Conservation (phyloP, 2,113 vertebrate species). For the Pygoscelis antarcticus region DNA sequence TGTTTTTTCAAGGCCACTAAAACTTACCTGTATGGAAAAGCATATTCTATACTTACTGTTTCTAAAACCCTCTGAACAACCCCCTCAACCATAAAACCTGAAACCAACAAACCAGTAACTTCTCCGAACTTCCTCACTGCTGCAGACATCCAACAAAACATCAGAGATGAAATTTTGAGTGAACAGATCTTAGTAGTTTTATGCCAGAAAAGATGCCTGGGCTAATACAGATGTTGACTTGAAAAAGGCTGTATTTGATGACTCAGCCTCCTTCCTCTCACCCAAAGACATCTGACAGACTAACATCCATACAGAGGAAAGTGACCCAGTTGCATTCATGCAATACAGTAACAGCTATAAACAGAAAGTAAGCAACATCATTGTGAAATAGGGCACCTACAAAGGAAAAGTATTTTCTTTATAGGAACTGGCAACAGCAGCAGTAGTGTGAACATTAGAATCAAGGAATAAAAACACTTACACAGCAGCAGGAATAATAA, state of each 20-base stretch:
- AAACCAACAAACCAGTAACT: background rate
- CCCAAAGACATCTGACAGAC: background rate
- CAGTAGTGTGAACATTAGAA: background rate
- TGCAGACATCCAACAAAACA: background rate
- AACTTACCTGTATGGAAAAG: background rate
- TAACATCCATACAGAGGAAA: background rate
- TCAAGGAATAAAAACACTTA: background rate
- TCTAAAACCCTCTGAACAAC: background rate
- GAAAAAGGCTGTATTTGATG: background rate
- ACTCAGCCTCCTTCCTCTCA: background rate
- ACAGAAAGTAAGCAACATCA: background rate
- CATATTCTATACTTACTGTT: background rate
- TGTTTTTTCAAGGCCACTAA: background rate
- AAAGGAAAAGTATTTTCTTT: background rate
- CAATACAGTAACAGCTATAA: background rate
- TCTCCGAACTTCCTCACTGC: background rate
- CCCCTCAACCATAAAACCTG: background rate
- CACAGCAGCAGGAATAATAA: background rate
- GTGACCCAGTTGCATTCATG: background rate
- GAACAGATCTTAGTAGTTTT: background rate
- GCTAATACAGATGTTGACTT: background rate
- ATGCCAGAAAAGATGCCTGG: background rate
- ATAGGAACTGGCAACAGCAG: background rate
- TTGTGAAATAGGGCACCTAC: background rate
- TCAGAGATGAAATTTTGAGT: background rate